Evolutionary conservation across 2,797 vertebrate species (phyloP).

Genomic region (Cyclura pinguis): DNA sequence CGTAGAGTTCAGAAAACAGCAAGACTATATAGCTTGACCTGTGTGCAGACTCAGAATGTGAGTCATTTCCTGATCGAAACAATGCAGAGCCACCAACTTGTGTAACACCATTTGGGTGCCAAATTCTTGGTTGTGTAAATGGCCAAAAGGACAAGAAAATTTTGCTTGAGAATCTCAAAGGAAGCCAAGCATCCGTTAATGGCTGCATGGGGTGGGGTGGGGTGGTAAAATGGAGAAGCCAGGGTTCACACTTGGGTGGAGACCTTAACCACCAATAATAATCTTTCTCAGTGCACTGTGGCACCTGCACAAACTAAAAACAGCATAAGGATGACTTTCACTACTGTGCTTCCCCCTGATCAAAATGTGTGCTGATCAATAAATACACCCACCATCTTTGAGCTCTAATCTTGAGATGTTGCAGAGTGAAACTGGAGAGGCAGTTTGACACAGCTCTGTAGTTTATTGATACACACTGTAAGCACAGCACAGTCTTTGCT

Average conservation of each 20-base stretch:
- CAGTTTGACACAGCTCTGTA: slow-evolving; percentile 61
- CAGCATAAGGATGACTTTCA: background rate
- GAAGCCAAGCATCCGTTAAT: background rate
- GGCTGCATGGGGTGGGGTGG: too few relatives aligned
- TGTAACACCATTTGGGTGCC: too few relatives aligned
- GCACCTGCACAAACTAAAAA: background rate
- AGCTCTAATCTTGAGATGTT: background rate
- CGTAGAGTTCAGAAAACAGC: background rate
- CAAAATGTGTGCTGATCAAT: too few relatives aligned
- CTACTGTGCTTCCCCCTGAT: background rate
- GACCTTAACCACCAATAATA: background rate
- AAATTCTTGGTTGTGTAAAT: background rate
- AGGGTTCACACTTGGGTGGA: background rate
- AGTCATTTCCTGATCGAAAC: background rate
- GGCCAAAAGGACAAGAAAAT: background rate
- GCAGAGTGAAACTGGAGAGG: slow-evolving; percentile 10
- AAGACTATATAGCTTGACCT: background rate
- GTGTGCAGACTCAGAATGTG: background rate
- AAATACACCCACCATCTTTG: background rate
- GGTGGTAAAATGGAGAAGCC: background rate
- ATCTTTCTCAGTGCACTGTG: too few relatives aligned
- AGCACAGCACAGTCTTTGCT: slow-evolving; percentile 71
- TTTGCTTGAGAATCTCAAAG: background rate
- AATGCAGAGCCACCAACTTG: background rate
- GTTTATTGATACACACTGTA: slow-evolving; percentile 79